Evolutionary conservation across 2,888 invertebrate genomes (phyloP).

Genomic region (Hartigia nigra): DNA sequence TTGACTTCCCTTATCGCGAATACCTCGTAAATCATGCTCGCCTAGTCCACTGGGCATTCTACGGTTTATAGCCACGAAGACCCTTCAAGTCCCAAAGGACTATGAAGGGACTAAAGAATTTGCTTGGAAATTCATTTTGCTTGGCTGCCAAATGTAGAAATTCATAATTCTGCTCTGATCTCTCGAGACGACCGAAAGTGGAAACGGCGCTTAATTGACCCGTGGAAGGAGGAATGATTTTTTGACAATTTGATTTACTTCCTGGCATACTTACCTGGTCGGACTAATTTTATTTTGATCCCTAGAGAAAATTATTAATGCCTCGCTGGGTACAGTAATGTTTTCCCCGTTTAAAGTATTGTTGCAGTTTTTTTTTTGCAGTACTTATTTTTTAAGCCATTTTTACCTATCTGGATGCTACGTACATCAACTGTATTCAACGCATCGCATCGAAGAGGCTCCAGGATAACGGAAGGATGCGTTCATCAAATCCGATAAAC

Average conservation of each 20-base stretch:
- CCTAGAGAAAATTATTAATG: background rate
- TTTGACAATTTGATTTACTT: background rate
- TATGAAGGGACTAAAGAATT: background rate
- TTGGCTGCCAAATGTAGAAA: background rate
- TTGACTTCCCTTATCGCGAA: constrained; percentile 8
- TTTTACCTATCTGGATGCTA: background rate
- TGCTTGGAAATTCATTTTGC: background rate
- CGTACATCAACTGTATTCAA: background rate
- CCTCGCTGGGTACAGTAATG: no score
- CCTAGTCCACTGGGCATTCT: background rate
- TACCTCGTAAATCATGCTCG: constrained; percentile 8
- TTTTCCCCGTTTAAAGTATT: no score
- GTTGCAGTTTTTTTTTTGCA: no score
- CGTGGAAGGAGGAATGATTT: background rate
- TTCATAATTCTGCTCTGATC: background rate
- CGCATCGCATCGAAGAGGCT: background rate
- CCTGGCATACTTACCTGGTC: background rate
- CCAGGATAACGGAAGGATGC: background rate
- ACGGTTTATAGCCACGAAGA: background rate
- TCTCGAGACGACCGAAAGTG: background rate
- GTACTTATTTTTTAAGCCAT: no score
- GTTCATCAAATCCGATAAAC: background rate
- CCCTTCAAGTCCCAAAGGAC: background rate
- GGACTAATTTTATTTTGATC: background rate
- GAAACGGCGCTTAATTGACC: background rate